Evolutionary conservation across 2,113 vertebrate species (phyloP), one percentile per base, ranked within the genome.

Genomic region (Capreolus pygargus): DNA sequence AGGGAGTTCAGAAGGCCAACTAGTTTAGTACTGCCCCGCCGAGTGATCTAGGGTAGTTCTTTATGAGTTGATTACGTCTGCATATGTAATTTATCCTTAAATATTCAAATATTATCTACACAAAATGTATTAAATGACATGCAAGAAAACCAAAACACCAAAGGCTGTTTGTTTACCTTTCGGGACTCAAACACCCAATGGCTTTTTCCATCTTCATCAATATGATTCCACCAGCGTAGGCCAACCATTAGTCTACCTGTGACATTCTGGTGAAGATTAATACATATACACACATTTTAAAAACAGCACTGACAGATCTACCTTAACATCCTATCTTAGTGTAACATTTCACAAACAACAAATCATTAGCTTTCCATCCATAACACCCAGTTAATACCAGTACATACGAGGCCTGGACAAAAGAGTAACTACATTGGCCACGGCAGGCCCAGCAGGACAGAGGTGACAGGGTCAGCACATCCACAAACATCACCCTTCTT

Each of bases 171-270:
- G 10, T 55, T 98, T 98, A 99, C 99, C 99, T 99, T 99, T 96
- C 99, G 99, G 27, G 99, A 98, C 97, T 99, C 99, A 98, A 99
- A 99, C 47, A 99, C 98, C 99, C 99, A 99, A 39, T 99, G 99
- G 95, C 99, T 99, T 70, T 98, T 99, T 6, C 99, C 99, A 39
- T 99, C 99, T 23, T 99, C 99, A 86, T 99, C 99, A 92, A 99
- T 99, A 97, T 99, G 99, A 98, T 99, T 99, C 99, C 99, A 99
- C 99, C 99, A 99, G 25, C 99, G 98, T 6, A 99, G 98, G 28
- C 99, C 99, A 5, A 99, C 99, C 99, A 99, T 99, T 94, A 99
- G 96, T 21, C 99, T 98, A 5, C 99, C 99, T 0, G 99, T 99
- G 97, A 99, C 99, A 84, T 99, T 99, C 99, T 99, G 96, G 6